Conservation (phyloP, 2,797 vertebrate genomes). For the Odontamblyopus lacepedii region DNA sequence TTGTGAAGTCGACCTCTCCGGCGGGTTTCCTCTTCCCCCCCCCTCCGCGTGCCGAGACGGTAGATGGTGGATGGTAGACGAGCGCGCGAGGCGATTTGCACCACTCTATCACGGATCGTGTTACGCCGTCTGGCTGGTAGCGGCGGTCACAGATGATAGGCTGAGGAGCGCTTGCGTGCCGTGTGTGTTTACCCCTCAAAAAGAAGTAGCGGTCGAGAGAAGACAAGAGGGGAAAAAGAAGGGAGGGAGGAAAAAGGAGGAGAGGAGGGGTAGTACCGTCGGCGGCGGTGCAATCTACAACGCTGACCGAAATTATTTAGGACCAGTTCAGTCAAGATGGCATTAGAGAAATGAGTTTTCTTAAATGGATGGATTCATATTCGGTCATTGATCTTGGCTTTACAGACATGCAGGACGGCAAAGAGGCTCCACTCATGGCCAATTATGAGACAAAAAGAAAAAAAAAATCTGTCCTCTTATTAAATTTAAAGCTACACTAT, state of each 20-base stretch:
- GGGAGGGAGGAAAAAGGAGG: conserved; percentile 23
- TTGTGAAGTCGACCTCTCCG: conserved; percentile 71
- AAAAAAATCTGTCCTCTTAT: conserved; percentile 11
- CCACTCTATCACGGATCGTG: conserved; percentile 82
- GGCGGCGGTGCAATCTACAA: conserved; percentile 50
- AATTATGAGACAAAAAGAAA: neutral
- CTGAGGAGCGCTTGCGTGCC: conserved; percentile 80
- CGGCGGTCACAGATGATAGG: conserved; percentile 86
- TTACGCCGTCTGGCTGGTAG: conserved; percentile 84
- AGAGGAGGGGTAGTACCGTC: conserved; percentile 38
- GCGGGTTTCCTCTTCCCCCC: conserved; percentile 54
- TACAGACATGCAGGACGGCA: neutral
- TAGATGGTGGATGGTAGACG: conserved; percentile 77
- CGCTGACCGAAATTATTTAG: conserved; percentile 37
- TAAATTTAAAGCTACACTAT: neutral
- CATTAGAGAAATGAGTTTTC: conserved; percentile 21
- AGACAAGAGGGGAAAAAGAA: conserved; percentile 43
- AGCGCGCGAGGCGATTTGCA: conserved; percentile 78
- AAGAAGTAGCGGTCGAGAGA: conserved; percentile 55
- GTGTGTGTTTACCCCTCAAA: conserved; percentile 67
- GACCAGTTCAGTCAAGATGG: conserved; percentile 39
- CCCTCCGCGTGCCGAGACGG: conserved; percentile 57
- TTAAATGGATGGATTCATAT: conserved; percentile 14
- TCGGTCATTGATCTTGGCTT: conserved; percentile 33
- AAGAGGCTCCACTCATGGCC: neutral